A percentile compares a stretch with the other conserved stretches of the same genome.
Conservation (phyloP, 2,113 vertebrate species). For the Chelonoidis abingdonii region DNA sequence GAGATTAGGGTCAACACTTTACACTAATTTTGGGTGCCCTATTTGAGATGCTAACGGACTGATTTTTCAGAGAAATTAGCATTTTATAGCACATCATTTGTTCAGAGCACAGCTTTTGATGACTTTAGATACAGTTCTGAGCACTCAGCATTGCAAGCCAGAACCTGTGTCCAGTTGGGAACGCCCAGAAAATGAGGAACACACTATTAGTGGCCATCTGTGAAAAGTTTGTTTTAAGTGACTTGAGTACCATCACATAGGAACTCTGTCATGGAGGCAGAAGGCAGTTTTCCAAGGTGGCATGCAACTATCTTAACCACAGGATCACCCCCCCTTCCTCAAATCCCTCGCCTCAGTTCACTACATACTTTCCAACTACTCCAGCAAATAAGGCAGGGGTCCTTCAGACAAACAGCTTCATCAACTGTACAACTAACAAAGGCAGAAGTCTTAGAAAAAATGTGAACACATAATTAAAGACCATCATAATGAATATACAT, state of each 20-base stretch:
- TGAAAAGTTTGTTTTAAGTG: background rate
- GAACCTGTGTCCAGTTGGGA: background rate
- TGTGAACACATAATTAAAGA: too few relatives aligned
- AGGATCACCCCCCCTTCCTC: too few relatives aligned
- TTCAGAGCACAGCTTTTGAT: background rate
- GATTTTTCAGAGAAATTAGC: background rate
- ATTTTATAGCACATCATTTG: background rate
- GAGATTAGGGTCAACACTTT: too few relatives aligned
- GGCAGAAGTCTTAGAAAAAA: too few relatives aligned
- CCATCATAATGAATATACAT: too few relatives aligned
- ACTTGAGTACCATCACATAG: background rate
- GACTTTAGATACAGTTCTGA: background rate
- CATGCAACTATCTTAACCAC: background rate
- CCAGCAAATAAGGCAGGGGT: background rate
- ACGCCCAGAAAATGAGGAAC: background rate
- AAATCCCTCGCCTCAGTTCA: background rate
- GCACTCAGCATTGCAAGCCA: background rate
- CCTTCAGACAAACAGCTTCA: background rate
- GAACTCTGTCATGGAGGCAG: background rate
- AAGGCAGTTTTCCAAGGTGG: background rate
- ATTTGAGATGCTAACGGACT: too few relatives aligned
- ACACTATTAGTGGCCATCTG: background rate
- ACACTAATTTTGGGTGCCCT: too few relatives aligned
- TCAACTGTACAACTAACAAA: background rate
- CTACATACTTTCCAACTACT: background rate